These are phyloP conservation scores for Aromia moschata DNA, from an alignment of 2,888 invertebrate genomes.

Conservation along the genomic window DNA sequence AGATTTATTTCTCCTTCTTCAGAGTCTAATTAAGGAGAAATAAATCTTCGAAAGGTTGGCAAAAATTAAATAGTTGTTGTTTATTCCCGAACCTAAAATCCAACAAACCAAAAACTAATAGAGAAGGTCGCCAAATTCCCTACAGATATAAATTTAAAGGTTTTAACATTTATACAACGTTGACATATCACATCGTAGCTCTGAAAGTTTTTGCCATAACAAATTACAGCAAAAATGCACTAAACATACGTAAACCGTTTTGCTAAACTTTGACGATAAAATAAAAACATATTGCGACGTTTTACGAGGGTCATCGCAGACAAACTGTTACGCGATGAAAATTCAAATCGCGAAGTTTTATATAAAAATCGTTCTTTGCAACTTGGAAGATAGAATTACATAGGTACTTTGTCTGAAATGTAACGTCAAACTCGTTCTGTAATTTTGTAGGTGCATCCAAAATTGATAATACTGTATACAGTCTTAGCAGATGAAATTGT, in stretches of 20 bases:
- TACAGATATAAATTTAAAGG: neutral
- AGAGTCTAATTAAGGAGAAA: too few relatives aligned
- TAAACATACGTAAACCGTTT: neutral
- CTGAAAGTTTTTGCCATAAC: neutral
- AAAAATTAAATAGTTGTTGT: too few relatives aligned
- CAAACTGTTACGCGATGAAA: constrained; percentile 5
- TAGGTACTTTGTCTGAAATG: too few relatives aligned
- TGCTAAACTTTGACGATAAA: neutral
- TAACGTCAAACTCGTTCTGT: too few relatives aligned
- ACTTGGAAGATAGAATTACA: constrained; percentile 11
- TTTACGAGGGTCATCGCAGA: neutral
- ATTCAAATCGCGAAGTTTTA: constrained; percentile 14
- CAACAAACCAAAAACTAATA: too few relatives aligned
- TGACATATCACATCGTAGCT: neutral
- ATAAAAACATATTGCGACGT: neutral
- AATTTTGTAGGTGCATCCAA: too few relatives aligned
- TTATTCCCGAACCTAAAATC: too few relatives aligned
- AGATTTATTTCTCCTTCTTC: too few relatives aligned
- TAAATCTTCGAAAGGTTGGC: too few relatives aligned
- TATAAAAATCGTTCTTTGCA: constrained; percentile 6
- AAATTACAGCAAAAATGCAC: neutral
- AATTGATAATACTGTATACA: too few relatives aligned
- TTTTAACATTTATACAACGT: neutral
- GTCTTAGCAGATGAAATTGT: too few relatives aligned
- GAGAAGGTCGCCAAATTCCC: too few relatives aligned